Conservation (phyloP, 2,888 invertebrate genomes). For the Athrips mouffetella region DNA sequence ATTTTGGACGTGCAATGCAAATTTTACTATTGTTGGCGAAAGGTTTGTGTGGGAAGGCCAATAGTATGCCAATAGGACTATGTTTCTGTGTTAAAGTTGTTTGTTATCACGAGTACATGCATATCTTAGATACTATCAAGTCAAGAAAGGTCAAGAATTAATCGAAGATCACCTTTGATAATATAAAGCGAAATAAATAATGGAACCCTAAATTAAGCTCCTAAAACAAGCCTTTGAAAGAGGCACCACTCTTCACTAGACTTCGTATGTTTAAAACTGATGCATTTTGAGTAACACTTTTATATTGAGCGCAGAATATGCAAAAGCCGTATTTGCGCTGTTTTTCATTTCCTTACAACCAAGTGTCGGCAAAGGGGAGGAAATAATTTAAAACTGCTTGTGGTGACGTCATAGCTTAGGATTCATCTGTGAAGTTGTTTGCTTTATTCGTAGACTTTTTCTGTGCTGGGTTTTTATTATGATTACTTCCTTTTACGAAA, state of each 20-base stretch:
- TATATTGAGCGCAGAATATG: conserved; percentile 14
- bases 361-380: not conserved
- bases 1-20: too few species aligned
- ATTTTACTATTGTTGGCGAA: too few species aligned
- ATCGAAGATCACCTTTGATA: not conserved
- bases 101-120: too few species aligned
- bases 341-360: conserved; percentile 16
- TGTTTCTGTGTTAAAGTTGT: too few species aligned
- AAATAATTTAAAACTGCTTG: conserved; percentile 10
- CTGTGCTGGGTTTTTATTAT: too few species aligned
- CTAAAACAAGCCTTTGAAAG: conserved; percentile 44
- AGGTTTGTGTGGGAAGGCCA: too few species aligned
- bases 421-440: conserved; percentile 10
- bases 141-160: too few species aligned
- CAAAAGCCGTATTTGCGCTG: conserved; percentile 12
- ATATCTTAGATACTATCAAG: too few species aligned
- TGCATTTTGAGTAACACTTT: conserved; percentile 26
- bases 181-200: not conserved
- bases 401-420: not conserved
- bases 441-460: not conserved
- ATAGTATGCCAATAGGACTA: too few species aligned
- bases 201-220: conserved; percentile 13
- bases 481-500: too few species aligned
- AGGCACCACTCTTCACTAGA: conserved; percentile 25
- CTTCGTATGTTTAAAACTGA: conserved; percentile 49